Evolutionary conservation across 1,140 invertebrate genomes (phyloP).

Genomic region (Anastrepha ludens): DNA sequence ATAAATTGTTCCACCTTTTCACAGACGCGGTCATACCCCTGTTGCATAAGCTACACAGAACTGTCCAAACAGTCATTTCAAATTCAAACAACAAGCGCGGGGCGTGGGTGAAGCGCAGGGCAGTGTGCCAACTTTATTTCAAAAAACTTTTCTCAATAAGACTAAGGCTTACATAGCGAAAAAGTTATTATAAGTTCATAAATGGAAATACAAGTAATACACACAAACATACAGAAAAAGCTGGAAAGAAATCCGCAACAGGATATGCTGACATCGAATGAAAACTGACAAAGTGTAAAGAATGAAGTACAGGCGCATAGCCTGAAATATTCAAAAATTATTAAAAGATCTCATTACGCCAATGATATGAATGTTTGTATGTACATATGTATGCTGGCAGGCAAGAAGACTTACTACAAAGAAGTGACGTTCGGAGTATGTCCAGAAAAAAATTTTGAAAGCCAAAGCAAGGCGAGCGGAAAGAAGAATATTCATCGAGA

Average conservation of each 20-base stretch:
- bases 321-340: constrained; percentile 47
- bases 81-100: background rate
- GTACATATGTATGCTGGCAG: too few species aligned
- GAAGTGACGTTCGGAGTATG: background rate
- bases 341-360: constrained; percentile 27
- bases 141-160: background rate
- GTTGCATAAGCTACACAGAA: constrained; percentile 20
- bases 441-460: background rate
- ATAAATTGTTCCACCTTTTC: too few species aligned
- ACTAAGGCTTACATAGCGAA: background rate
- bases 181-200: background rate
- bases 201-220: background rate
- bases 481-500: too few species aligned
- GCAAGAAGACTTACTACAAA: background rate
- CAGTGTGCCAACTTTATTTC: background rate
- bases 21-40: too few species aligned
- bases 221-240: background rate
- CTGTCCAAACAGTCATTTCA: constrained; percentile 26
- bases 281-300: constrained; percentile 45
- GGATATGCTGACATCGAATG: constrained; percentile 40
- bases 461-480: background rate
- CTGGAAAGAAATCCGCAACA: background rate
- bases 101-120: background rate
- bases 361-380: background rate
- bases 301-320: constrained; percentile 39